A percentile compares a stretch with the other conserved stretches of the same genome.
Conservation (phyloP, 2,113 vertebrate species). For the Colossoma macropomum region DNA sequence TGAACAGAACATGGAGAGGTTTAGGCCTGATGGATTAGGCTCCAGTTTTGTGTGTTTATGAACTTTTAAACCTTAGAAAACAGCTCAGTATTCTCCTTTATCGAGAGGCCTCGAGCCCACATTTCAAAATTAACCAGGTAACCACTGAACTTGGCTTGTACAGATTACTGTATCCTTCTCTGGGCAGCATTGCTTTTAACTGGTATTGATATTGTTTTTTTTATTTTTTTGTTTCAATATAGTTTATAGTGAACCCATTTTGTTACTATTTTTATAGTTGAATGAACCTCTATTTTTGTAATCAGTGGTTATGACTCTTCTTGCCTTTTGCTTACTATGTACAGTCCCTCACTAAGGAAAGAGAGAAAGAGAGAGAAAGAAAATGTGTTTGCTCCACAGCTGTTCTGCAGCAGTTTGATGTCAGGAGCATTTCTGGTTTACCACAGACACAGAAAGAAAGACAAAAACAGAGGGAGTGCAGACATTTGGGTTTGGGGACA, state of each 20-base stretch:
- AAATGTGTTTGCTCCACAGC: constrained; percentile 70
- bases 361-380: constrained; percentile 34
- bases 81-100: not conserved
- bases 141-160: not conserved
- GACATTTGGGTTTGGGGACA: constrained; percentile 72
- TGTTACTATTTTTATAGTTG: constrained; percentile 56
- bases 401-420: constrained; percentile 73
- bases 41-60: not conserved
- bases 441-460: constrained; percentile 65
- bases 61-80: not conserved
- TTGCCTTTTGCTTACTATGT: constrained; percentile 33
- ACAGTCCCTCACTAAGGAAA: constrained; percentile 5
- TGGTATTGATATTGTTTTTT: not conserved
- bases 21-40: not conserved
- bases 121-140: not conserved
- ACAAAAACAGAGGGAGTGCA: constrained; percentile 30
- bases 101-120: not conserved
- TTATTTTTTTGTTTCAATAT: not conserved
- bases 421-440: constrained; percentile 80
- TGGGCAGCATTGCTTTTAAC: not conserved
- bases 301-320: constrained; percentile 50
- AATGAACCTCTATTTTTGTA: constrained; percentile 62
- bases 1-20: no score
- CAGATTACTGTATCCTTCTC: not conserved
- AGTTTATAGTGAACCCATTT: not conserved